phyloP scores from a whole-genome alignment of 2,888 invertebrate species.

The Synergus itoensis region DNA sequence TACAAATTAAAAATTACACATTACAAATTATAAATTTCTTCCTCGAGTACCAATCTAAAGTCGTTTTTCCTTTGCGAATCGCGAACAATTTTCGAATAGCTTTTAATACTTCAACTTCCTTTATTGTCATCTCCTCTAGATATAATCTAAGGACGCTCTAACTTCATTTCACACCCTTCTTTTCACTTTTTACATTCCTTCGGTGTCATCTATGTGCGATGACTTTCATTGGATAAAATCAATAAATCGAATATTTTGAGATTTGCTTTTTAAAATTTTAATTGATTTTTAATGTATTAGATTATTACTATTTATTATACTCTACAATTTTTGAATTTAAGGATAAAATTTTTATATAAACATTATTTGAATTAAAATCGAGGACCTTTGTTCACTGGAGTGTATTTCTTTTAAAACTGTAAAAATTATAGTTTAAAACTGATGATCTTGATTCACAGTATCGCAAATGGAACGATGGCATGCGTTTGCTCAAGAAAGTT shows the following conservation, averaged over 20 bases:
- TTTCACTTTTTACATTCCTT: background rate
- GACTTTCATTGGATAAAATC: background rate
- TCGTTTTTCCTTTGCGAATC: background rate
- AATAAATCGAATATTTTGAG: background rate
- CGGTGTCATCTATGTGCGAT: background rate
- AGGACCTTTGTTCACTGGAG: background rate
- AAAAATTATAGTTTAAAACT: conserved; percentile 21
- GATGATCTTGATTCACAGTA: conserved; percentile 14
- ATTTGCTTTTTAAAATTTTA: background rate
- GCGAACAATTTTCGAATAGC: conserved; percentile 39
- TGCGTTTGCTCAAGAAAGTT: conserved; percentile 43
- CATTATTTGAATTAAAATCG: conserved; percentile 16
- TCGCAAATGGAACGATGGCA: conserved; percentile 5
- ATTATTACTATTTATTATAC: background rate
- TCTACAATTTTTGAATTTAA: background rate
- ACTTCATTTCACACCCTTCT: background rate
- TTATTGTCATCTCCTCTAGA: conserved; percentile 53
- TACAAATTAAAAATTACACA: conserved; percentile 21
- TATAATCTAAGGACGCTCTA: background rate
- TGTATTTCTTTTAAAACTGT: conserved; percentile 27
- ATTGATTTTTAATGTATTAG: background rate
- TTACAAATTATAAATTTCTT: conserved; percentile 22
- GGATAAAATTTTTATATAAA: background rate
- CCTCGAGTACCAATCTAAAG: conserved; percentile 14
- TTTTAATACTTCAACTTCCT: conserved; percentile 57